Base-by-base conservation (phyloP, 2,797 vertebrate genomes). In the Sebastiscus albofasciatus region DNA sequence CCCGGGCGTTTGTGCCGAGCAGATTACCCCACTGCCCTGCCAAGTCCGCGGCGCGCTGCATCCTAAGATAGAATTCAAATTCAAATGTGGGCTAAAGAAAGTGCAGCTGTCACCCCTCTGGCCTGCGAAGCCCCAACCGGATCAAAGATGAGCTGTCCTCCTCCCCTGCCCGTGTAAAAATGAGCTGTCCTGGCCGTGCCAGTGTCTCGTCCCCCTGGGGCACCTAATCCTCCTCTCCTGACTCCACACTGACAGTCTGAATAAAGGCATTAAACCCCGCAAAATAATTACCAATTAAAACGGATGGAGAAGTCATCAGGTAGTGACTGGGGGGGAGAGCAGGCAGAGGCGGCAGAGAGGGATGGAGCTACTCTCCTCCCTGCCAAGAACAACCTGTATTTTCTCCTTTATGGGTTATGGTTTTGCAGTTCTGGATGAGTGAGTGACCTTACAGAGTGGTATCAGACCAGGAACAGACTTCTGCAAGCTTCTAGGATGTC, bases 111-210 rank as follows among this genome's bases (percentile, higher is more conserved):
- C 97, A 97, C 96, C 96, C 94, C 95, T 96, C 95, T 96, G 96
- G 96, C 96, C 97, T 96, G 96, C 92, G 94, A 96, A 95, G 94
- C 96, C 95, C 94, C 96, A 94, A 95, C 93, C 93, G 95, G 96
- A 97, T 97, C 95, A 95, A 96, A 97, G 97, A 97, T 97, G 97
- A 97, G 95, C 95, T 96, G 95, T 96, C 95, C 95, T 96, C 95
- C 95, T 94, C 94, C 95, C 95, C 94, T 95, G 95, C 94, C 95
- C 93, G 94, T 93, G 94, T 95, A 95, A 95, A 96, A 96, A 96
- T 94, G 94, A 96, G 96, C 96, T 83, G 88, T 97, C 96, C 96
- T 96, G 95, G 95, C 95, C 94, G 94, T 97, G 96, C 96, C 95
- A 96, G 94, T 94, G 96, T 97, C 96, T 96, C 95, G 96, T 97